phyloP scores from a whole-genome alignment of 2,113 vertebrate genomes.

The Spizaetus ornatus region DNA sequence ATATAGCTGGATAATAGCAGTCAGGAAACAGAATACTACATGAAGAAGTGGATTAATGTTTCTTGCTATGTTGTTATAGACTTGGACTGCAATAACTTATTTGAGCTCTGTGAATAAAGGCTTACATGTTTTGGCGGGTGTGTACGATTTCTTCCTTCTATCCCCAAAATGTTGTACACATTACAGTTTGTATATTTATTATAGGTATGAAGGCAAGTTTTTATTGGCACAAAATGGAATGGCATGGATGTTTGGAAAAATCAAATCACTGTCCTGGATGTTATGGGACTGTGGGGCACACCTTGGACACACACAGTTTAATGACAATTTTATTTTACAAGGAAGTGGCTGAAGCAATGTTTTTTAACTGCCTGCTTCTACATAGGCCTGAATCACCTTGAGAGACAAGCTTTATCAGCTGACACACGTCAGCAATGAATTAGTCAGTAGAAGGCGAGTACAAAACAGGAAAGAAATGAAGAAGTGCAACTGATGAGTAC shows the following conservation, averaged over 20 bases:
- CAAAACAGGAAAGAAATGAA: neutral
- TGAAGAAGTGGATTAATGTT: neutral
- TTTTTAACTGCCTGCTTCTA: neutral
- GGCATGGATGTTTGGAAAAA: neutral
- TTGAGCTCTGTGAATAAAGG: neutral
- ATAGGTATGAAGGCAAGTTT: neutral
- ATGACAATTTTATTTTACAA: neutral
- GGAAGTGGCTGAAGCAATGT: neutral
- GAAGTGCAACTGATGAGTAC: neutral
- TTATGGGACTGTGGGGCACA: neutral
- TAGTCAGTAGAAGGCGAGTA: neutral
- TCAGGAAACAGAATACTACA: neutral
- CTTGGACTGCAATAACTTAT: neutral
- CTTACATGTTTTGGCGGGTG: neutral
- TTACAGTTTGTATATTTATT: neutral
- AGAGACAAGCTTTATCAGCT: neutral
- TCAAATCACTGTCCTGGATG: neutral
- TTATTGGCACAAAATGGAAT: neutral
- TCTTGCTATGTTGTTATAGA: neutral
- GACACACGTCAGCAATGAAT: neutral
- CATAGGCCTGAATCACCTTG: neutral
- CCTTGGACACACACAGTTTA: neutral
- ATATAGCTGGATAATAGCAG: neutral
- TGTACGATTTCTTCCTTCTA: neutral
- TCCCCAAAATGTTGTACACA: accelerated